phyloP scores from a whole-genome alignment of 2,888 invertebrate genomes.

The Flabesymbios commensalis region DNA sequence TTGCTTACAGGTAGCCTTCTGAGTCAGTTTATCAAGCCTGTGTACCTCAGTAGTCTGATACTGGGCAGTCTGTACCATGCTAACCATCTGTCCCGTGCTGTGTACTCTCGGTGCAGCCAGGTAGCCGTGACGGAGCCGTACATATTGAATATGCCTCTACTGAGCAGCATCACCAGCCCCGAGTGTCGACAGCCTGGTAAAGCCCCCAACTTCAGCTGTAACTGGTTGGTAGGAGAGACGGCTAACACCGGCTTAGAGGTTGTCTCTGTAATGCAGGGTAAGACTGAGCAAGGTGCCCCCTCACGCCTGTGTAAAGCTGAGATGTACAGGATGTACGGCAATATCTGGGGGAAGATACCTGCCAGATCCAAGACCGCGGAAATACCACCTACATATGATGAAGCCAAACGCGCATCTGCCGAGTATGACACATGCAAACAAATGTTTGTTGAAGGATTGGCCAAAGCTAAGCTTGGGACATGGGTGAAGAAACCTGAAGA shows the following conservation, averaged over 20 bases:
- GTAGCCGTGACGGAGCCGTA: constrained; percentile 77
- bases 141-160: constrained; percentile 78
- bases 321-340: constrained; percentile 71
- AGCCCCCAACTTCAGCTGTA: constrained; percentile 84
- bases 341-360: constrained; percentile 28
- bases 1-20: constrained; percentile 62
- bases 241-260: constrained; percentile 69
- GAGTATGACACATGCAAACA: constrained; percentile 71
- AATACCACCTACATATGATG: constrained; percentile 45
- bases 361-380: neutral
- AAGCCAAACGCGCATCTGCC: constrained; percentile 51
- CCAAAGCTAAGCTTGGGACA: constrained; percentile 78
- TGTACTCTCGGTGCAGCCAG: constrained; percentile 63
- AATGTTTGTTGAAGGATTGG: constrained; percentile 78
- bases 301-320: constrained; percentile 80
- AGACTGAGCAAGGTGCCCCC: constrained; percentile 76
- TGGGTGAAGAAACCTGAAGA: constrained; percentile 94
- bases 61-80: constrained; percentile 86
- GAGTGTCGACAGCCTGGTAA: constrained; percentile 85
- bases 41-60: constrained; percentile 82
- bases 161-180: constrained; percentile 79
- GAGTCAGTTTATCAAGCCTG: constrained; percentile 69
- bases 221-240: constrained; percentile 76
- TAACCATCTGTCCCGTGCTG: constrained; percentile 77
- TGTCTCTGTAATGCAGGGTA: constrained; percentile 83